Evolutionary conservation across 2,797 vertebrate species (phyloP), one percentile per base, ranked within the genome.

Genomic region (Sebastiscus tertius): DNA sequence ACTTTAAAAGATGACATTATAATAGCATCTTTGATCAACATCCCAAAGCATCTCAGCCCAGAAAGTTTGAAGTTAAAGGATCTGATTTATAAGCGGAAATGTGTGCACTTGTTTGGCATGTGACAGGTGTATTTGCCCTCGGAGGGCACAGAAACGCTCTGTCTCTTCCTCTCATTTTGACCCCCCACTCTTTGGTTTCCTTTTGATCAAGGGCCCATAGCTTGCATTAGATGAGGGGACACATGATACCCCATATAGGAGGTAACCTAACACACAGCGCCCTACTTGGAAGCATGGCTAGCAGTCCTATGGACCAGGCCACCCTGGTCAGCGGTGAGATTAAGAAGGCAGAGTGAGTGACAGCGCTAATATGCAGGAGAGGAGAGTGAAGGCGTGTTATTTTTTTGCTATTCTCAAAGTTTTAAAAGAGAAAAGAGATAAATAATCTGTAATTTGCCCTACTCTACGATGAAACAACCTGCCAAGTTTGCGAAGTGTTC

Each of bases 121-220:
- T 81, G 66, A 82, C 87, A 91, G 85, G 87, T 91, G 91, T 79
- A 78, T 88, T 84, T 72, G 39, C 54, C 81, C 81, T 87, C 27
- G 33, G 61, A 34, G 69, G 60, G 61, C 81, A 87, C 70, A 83
- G 72, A 86, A 85, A 83, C 66, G 24, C 67, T 85, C 79, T 75
- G 62, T 79, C 68, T 82, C 80, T 89, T 77, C 86, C 81, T 85
- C 81, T 84, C 73, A 75, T 79, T 77, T 69, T 86, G 82, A 82
- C 72, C 89, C 75, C 71, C 80, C 69, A 79, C 88, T 82, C 72
- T 86, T 90, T 73, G 72, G 81, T 75, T 86, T 86, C 83, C 92
- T 94, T 94, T 95, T 96, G 95, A 96, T 95, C 94, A 94, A 83
- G 84, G 87, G 89, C 72, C 93, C 95, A 92, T 95, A 91, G 82